These are phyloP conservation scores for Carcina quercana DNA, from an alignment of 2,888 invertebrate genomes.

Conservation along the genomic window DNA sequence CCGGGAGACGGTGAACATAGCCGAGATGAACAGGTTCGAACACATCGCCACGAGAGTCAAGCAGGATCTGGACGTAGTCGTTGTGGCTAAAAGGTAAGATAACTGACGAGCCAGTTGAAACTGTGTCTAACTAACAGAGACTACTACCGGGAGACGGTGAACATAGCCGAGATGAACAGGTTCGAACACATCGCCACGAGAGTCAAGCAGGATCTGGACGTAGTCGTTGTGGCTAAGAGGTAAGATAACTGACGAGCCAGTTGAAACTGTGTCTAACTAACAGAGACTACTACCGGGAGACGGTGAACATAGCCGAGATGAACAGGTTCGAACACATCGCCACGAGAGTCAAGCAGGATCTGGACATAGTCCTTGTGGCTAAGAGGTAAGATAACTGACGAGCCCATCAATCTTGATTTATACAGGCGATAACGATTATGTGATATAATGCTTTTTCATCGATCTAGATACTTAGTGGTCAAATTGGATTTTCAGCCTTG, in stretches of 20 bases:
- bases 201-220: conserved; percentile 91
- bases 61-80: conserved; percentile 90
- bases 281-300: conserved; percentile 89
- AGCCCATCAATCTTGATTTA: no score
- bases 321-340: conserved; percentile 93
- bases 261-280: conserved; percentile 89
- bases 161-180: conserved; percentile 90
- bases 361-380: conserved; percentile 87
- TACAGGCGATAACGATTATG: no score
- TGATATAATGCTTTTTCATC: no score
- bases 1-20: conserved; percentile 90
- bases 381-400: conserved; percentile 70
- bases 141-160: conserved; percentile 92
- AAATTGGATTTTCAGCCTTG: conserved; percentile 39
- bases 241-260: conserved; percentile 80
- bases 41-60: conserved; percentile 87
- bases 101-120: conserved; percentile 86
- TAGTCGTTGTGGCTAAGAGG: conserved; percentile 83
- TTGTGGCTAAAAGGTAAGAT: conserved; percentile 78
- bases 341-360: conserved; percentile 87
- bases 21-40: conserved; percentile 93
- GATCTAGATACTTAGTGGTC: no score
- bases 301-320: conserved; percentile 92
- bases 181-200: conserved; percentile 90
- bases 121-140: conserved; percentile 90